Conservation (phyloP, 2,797 vertebrate species). For the Gila robusta region DNA sequence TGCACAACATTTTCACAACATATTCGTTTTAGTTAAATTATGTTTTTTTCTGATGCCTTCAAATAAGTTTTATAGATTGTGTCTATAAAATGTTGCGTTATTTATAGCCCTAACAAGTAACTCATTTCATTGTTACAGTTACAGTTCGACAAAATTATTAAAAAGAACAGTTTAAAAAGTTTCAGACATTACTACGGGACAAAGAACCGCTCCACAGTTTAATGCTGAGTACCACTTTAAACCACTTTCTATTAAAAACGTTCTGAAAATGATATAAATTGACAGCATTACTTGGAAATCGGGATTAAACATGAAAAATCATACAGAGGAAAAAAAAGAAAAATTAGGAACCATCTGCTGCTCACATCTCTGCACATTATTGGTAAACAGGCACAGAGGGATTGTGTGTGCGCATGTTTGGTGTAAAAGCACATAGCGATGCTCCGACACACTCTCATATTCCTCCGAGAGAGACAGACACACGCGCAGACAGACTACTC, state of each 20-base stretch:
- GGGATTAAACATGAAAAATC: slow-evolving; percentile 31
- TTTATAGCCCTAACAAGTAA: neutral
- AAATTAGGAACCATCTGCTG: slow-evolving; percentile 44
- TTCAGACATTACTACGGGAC: neutral
- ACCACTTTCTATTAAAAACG: neutral
- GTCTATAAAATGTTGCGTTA: neutral
- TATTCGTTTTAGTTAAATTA: neutral
- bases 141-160: neutral
- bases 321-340: slow-evolving; percentile 8
- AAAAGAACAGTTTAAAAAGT: neutral
- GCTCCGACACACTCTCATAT: slow-evolving; percentile 72
- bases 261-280: slow-evolving; percentile 6
- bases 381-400: slow-evolving; percentile 46
- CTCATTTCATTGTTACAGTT: neutral
- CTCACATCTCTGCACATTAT: slow-evolving; percentile 49
- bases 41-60: neutral
- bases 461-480: slow-evolving; percentile 72
- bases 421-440: slow-evolving; percentile 26
- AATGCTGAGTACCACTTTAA: neutral
- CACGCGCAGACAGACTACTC: slow-evolving; percentile 64
- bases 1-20: neutral
- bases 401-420: slow-evolving; percentile 6
- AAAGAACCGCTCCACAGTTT: neutral
- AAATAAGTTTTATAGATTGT: neutral
- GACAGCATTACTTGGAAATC: slow-evolving; percentile 17